Evolutionary conservation across 2,113 vertebrate genomes (phyloP).

Genomic region (Peucedramus taeniatus): DNA sequence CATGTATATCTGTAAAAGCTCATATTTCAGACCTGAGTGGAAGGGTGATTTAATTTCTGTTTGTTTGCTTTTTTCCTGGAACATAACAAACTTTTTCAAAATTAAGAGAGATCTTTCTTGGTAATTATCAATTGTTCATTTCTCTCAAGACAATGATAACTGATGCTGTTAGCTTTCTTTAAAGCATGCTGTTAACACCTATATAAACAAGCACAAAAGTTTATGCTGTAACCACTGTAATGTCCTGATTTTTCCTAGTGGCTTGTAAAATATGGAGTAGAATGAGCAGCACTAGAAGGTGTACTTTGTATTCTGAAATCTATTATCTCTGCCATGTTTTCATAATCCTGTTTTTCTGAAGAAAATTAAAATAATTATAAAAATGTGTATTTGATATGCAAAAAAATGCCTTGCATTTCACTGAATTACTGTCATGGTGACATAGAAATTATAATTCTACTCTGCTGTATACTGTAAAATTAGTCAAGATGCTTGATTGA

Average conservation of each 20-base stretch:
- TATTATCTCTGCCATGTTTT: not conserved
- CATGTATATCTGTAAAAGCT: not conserved
- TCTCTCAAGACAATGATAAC: not conserved
- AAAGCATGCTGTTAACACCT: not conserved
- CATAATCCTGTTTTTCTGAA: not conserved
- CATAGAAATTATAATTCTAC: not conserved
- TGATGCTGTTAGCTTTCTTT: not conserved
- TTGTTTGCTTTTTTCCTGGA: not conserved
- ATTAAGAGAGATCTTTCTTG: not conserved
- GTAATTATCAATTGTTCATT: not conserved
- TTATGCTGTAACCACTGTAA: not conserved
- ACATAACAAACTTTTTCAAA: not conserved
- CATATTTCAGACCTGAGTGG: not conserved
- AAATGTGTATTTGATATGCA: not conserved
- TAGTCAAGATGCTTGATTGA: not conserved
- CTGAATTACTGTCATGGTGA: not conserved
- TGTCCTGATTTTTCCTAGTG: not conserved
- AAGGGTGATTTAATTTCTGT: not conserved
- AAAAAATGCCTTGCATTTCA: not conserved
- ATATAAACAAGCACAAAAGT: not conserved
- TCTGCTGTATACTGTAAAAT: not conserved
- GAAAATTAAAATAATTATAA: not conserved
- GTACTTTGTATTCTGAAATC: not conserved
- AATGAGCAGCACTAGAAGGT: not conserved
- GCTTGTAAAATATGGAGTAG: not conserved